phyloP scores from a whole-genome alignment of 2,888 invertebrate species.

The Diaprepes abbreviatus region DNA sequence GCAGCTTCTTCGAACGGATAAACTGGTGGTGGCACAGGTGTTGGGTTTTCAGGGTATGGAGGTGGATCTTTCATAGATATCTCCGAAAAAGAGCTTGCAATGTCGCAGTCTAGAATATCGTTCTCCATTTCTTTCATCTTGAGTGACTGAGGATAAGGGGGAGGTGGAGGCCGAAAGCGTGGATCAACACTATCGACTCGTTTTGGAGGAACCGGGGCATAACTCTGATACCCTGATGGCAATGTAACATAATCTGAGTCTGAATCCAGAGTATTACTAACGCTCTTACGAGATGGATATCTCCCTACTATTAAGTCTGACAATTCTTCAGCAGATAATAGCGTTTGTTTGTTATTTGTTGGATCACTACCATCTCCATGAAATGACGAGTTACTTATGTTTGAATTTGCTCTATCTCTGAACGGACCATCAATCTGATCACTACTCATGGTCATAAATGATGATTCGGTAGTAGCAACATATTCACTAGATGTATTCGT shows the following conservation, averaged over 20 bases:
- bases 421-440: constrained; percentile 71
- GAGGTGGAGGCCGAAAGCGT: constrained; percentile 68
- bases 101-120: constrained; percentile 58
- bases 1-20: constrained; percentile 79
- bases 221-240: constrained; percentile 69
- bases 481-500: constrained; percentile 61
- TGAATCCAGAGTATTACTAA: constrained; percentile 88
- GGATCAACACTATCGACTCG: constrained; percentile 75
- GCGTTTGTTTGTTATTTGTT: constrained; percentile 81
- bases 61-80: constrained; percentile 74
- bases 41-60: constrained; percentile 73
- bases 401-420: constrained; percentile 81
- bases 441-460: constrained; percentile 51
- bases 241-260: constrained; percentile 92
- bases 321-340: constrained; percentile 86
- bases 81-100: constrained; percentile 57
- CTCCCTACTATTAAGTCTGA: constrained; percentile 87
- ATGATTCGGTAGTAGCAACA: constrained; percentile 60
- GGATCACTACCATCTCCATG: constrained; percentile 93
- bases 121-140: constrained; percentile 53
- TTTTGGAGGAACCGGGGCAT: constrained; percentile 78
- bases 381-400: constrained; percentile 85
- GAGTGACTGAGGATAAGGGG: constrained; percentile 66
- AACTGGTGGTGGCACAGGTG: constrained; percentile 72
- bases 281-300: constrained; percentile 83